Base-by-base conservation (phyloP, 2,888 invertebrate species). In the Pammene aurita region DNA sequence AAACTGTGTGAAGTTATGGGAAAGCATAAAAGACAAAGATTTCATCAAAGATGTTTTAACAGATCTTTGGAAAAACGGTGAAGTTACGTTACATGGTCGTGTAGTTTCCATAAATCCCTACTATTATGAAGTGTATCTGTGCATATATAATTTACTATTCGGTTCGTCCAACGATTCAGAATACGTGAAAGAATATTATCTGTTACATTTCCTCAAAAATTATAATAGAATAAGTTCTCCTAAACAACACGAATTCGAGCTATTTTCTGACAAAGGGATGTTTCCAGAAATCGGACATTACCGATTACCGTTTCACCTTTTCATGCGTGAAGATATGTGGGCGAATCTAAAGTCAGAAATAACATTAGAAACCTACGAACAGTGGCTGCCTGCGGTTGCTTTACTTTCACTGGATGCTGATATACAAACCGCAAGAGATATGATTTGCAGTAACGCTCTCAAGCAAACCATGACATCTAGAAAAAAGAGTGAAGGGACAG, bases 391-490 rank as follows among this genome's bases (percentile, higher is more conserved):
- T 18, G 83, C 87, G 50, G 92, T 89, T 46, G 78, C 87, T 48
- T 81, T 93, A 70, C 78, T 93, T 48, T 81, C 87, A 41, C 81
- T 93, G 18, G 89, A 93, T 75, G 82, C 85, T 14, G 88, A 92
- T 79, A 74, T 84, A 69, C 93, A 93, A 80, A 90, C 87, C 41
- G 89, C 90, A n/a, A 86, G 81, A 75, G 93, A 93, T 75, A 93
- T 93, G 93, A 89, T 93, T 75, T 93, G 93, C 73, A 93, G 93
- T 76, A 93, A 92, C 69, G 93, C 93, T 65, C 85, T 93, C 34
- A 92, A 92, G 78, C 93, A 93, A 84, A 93, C 92, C 1, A 93
- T 93, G 93, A 93, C 92, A 14, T 78, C 84, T n/a, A 80, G 88
- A 73, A 90, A 88, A 75, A 83, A 78, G 55, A 81, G 76, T 63